Conservation (phyloP, 2,888 invertebrate genomes). For the Morpho deidamia region DNA sequence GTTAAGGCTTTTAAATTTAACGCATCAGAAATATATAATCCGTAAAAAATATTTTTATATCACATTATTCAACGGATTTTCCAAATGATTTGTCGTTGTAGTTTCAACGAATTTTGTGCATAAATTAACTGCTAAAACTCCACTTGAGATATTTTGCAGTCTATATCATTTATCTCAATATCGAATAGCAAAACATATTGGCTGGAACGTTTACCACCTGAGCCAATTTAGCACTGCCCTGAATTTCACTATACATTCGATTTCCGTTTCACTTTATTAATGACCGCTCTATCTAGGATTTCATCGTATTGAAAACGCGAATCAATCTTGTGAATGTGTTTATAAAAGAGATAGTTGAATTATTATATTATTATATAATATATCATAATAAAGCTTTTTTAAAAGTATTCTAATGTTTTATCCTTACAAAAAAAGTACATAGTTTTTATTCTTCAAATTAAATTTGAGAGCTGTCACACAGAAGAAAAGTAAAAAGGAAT, state of each 20-base stretch:
- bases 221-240: constrained; percentile 27
- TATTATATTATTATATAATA: too few species aligned
- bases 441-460: too few species aligned
- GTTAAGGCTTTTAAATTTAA: too few species aligned
- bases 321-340: constrained; percentile 19
- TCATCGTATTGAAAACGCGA: constrained; percentile 23
- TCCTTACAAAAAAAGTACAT: too few species aligned
- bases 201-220: constrained; percentile 31
- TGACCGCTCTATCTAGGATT: constrained; percentile 24
- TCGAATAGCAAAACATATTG: constrained; percentile 30
- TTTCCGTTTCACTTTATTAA: constrained; percentile 29
- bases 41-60: too few species aligned
- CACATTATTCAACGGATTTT: too few species aligned
- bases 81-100: background rate
- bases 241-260: constrained; percentile 29
- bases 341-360: constrained; percentile 16
- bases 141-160: constrained; percentile 15
- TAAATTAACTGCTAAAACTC: constrained; percentile 5
- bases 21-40: too few species aligned
- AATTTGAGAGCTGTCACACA: too few species aligned
- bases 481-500: background rate
- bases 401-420: too few species aligned
- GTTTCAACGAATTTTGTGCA: background rate
- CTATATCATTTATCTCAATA: constrained; percentile 27
- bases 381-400: too few species aligned